Percentiles rank a stretch among this genome's conserved stretches.
Conservation (phyloP, 2,888 invertebrate genomes). For the Eustalomyia histrio region DNA sequence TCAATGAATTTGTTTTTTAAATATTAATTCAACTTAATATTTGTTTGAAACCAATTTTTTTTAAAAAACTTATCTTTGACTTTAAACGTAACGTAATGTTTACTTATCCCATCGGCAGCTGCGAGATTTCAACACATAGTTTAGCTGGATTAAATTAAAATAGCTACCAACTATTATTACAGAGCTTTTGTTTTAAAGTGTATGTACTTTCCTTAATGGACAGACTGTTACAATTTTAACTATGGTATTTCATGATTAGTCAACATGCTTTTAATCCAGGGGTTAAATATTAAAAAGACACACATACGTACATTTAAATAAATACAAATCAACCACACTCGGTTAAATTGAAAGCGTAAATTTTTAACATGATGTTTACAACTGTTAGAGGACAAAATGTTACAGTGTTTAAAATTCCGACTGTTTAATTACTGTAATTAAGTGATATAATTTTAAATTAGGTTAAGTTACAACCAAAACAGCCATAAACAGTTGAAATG, state of each 20-base stretch:
- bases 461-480: slow-evolving; percentile 39
- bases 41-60: no score
- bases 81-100: no score
- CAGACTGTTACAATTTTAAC: not conserved
- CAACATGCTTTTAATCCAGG: slow-evolving; percentile 47
- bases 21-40: no score
- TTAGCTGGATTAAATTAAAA: no score
- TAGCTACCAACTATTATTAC: no score
- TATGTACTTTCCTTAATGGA: not conserved
- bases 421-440: slow-evolving; percentile 61
- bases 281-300: slow-evolving; percentile 10
- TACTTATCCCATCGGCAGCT: no score
- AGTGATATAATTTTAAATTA: slow-evolving; percentile 60
- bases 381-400: slow-evolving; percentile 32
- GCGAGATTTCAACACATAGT: no score
- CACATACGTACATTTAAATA: slow-evolving; percentile 5
- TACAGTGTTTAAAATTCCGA: slow-evolving; percentile 48
- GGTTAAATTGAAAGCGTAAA: slow-evolving; percentile 51
- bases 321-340: slow-evolving; percentile 52
- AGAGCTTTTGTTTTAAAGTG: no score
- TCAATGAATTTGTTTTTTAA: no score
- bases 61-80: no score
- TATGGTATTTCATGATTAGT: slow-evolving; percentile 10
- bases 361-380: slow-evolving; percentile 20
- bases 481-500: not conserved